Percentiles rank a stretch among this genome's conserved stretches.
phyloP scores from a whole-genome alignment of 2,797 vertebrate species.

The Brachymystax lenok region DNA sequence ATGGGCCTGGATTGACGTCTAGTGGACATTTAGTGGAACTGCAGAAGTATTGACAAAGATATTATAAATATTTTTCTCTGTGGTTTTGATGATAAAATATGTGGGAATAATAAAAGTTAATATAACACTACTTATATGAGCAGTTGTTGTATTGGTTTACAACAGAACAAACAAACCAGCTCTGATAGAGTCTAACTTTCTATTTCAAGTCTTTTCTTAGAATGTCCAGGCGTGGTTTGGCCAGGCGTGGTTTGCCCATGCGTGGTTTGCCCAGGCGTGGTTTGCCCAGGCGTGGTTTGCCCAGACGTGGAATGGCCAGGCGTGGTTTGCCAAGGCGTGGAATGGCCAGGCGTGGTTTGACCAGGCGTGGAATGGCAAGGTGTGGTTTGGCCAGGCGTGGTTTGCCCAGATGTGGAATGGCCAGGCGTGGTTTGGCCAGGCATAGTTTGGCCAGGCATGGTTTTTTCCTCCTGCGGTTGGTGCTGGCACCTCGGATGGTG shows the following conservation, averaged over 20 bases:
- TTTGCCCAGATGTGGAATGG: too few relatives aligned
- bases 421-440: too few relatives aligned
- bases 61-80: not conserved
- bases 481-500: not conserved
- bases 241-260: too few relatives aligned
- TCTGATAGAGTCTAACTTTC: not conserved
- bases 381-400: too few relatives aligned
- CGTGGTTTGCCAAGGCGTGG: too few relatives aligned
- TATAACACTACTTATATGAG: not conserved
- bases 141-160: not conserved
- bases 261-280: too few relatives aligned
- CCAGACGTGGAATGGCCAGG: too few relatives aligned
- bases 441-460: too few relatives aligned
- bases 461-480: not conserved
- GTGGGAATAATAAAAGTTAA: not conserved
- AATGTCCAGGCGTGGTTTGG: not conserved
- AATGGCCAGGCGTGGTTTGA: too few relatives aligned
- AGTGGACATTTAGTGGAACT: constrained; percentile 34
- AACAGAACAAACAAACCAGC: not conserved
- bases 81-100: not conserved
- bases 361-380: too few relatives aligned
- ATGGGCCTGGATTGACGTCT: constrained; percentile 57
- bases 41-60: not conserved
- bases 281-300: too few relatives aligned
- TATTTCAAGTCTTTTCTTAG: not conserved